Percentiles rank a stretch among this genome's conserved stretches.
Conservation (phyloP, 53 echinoderm and acorn worm genomes). For the Crossaster papposus region DNA sequence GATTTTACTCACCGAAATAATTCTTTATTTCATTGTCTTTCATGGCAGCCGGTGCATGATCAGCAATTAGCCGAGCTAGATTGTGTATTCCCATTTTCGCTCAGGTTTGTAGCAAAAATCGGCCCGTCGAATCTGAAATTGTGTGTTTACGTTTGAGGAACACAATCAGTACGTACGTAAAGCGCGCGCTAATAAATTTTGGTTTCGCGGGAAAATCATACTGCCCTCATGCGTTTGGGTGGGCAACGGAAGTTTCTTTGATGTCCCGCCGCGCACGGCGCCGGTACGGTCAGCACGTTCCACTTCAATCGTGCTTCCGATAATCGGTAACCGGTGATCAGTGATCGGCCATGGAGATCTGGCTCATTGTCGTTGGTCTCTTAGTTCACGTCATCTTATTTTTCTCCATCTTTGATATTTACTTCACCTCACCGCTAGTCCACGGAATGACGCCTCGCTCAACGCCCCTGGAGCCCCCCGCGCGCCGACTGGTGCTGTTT, state of each 20-base stretch:
- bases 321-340: background rate
- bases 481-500: constrained; percentile 89
- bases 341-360: constrained; percentile 76
- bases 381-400: constrained; percentile 91
- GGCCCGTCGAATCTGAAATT: background rate
- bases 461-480: constrained; percentile 78
- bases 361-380: constrained; percentile 78
- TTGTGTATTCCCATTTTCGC: constrained; percentile 93
- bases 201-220: constrained; percentile 51
- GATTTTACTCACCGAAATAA: constrained; percentile 86
- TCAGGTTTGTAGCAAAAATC: background rate
- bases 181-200: background rate
- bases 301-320: background rate
- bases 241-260: too few relatives aligned
- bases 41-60: constrained; percentile 85
- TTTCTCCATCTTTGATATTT: constrained; percentile 97
- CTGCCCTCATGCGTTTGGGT: too few relatives aligned
- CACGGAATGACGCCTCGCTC: constrained; percentile 93
- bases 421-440: constrained; percentile 97
- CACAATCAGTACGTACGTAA: too few relatives aligned
- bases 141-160: background rate
- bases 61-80: constrained; percentile 88
- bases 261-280: too few relatives aligned
- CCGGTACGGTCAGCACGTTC: background rate
- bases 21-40: constrained; percentile 91